Base-by-base conservation (phyloP, 2,888 invertebrate genomes). In the Cheilosia vulpina region DNA sequence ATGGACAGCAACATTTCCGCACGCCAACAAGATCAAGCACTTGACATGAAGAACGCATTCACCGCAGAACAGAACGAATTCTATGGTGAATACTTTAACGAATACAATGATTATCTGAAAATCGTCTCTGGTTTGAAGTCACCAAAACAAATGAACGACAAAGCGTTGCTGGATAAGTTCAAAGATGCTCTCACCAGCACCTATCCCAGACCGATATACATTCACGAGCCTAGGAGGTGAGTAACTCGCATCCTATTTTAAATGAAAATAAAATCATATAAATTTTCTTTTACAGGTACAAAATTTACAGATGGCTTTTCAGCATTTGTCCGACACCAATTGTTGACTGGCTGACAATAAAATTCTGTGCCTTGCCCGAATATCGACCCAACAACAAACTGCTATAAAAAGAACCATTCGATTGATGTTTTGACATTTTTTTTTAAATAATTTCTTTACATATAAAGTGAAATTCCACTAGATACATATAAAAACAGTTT, bases 1-100 rank as follows among this genome's bases (percentile, higher is more conserved):
- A 90, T 90, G 1, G 93, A 94, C 57, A 96, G 96, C 89, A 95
- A 95, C 88, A 94, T 97, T 80, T 93, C 96, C 88, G 92, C 94
- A 0, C 93, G 92, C 5, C 96, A 97, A 91, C 90, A 92, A 27
- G 90, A 92, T 31, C 93, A 95, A 69, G 95, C 94, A 9, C 92
- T 93, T 24, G 92, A 93, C 88, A 97, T 97, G 96, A 92, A 94
- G 71, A 90, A 93, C 3, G 91, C 93, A 68, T 94, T 97, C 90
- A 93, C 93, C 47, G 91, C 92, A 0, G 96, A 96, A 89, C 95
- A 95, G 88, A 93, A 92, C 85, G 87, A 90, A 0, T 94, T 95
- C 88, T 96, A 96, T 89, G 94, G 93, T 4, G 93, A 94, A 27
- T 96, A 95, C 90, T 96, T 97, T 87, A 92, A 93, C 43, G 90